A percentile compares a stretch with the other conserved stretches of the same genome.
phyloP scores from a whole-genome alignment of 2,797 vertebrate genomes.

The Cephalopachus bancanus region DNA sequence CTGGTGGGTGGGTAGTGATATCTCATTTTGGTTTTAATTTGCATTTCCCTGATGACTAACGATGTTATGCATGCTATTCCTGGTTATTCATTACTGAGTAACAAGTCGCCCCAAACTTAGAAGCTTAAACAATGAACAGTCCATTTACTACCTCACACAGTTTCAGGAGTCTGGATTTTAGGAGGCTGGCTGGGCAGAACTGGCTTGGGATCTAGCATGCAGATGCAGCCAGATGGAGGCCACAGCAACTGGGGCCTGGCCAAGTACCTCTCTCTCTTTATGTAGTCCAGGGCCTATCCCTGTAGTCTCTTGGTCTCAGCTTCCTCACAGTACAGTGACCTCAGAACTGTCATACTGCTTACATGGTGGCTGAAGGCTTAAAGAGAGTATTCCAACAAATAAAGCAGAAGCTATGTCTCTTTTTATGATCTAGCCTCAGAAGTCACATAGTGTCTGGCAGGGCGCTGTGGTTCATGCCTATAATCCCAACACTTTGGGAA shows the following conservation, averaged over 20 bases:
- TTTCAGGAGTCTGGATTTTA: background rate
- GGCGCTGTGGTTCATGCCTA: too few relatives aligned
- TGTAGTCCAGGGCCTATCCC: background rate
- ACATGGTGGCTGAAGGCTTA: background rate
- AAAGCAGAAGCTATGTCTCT: background rate
- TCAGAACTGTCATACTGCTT: background rate
- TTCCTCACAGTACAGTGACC: background rate
- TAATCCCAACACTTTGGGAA: too few relatives aligned
- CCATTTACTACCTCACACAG: background rate
- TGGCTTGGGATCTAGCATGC: background rate
- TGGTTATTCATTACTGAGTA: background rate
- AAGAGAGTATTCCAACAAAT: background rate
- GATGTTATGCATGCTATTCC: background rate
- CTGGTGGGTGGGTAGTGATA: background rate
- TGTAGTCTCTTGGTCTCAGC: background rate
- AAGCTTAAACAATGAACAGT: background rate
- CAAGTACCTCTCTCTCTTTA: background rate
- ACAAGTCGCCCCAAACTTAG: background rate
- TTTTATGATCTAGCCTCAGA: slow-evolving; percentile 7
- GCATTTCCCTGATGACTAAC: slow-evolving; percentile 18
- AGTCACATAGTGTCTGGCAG: background rate
- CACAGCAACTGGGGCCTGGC: background rate
- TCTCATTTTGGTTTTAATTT: slow-evolving; percentile 9
- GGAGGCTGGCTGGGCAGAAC: background rate
- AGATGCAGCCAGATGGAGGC: background rate